phyloP scores from a whole-genome alignment of 2,888 invertebrate species.

The Spilosoma lubricipeda region DNA sequence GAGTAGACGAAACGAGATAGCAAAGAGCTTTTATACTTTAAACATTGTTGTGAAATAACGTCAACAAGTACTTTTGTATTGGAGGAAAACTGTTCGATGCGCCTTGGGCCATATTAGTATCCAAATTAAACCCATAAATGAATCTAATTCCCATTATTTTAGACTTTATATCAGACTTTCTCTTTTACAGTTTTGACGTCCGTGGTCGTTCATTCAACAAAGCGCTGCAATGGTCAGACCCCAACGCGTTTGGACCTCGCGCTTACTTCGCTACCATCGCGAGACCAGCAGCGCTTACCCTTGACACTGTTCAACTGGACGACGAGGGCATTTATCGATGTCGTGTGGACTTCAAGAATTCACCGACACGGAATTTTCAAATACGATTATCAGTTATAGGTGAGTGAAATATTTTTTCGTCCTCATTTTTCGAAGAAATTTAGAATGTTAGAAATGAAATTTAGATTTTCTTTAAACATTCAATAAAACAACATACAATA shows the following conservation, averaged over 20 bases:
- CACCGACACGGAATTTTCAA: slow-evolving; percentile 95
- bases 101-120: background rate
- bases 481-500: background rate
- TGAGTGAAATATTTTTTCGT: slow-evolving; percentile 80
- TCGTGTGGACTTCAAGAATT: slow-evolving; percentile 95
- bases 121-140: background rate
- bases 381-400: slow-evolving; percentile 96
- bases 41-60: background rate
- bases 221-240: slow-evolving; percentile 94
- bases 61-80: background rate
- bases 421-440: background rate
- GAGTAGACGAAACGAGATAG: background rate
- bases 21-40: background rate
- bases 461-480: too few species aligned
- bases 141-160: background rate
- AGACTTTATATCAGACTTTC: background rate
- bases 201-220: slow-evolving; percentile 93
- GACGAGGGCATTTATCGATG: slow-evolving; percentile 96
- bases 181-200: slow-evolving; percentile 91
- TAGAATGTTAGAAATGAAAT: too few species aligned
- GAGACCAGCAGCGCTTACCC: slow-evolving; percentile 92
- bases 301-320: slow-evolving; percentile 93
- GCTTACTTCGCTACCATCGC: slow-evolving; percentile 94
- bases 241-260: slow-evolving; percentile 93
- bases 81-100: too few species aligned